Evolutionary conservation across 2,113 vertebrate species (phyloP).

Genomic region (Ictalurus punctatus): DNA sequence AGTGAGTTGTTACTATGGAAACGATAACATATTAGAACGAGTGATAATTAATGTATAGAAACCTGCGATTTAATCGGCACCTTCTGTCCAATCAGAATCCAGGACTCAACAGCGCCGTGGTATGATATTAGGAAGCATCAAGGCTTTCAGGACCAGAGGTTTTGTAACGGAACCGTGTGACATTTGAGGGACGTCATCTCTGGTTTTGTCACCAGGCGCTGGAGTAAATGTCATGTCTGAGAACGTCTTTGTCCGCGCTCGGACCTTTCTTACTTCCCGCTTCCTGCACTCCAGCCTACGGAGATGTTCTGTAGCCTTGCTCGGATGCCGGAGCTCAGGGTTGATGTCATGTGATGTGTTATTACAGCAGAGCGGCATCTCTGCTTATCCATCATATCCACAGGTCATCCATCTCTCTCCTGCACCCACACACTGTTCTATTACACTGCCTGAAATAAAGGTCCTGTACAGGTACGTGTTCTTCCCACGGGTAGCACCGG

Average conservation of each 20-base stretch:
- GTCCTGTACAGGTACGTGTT: background rate
- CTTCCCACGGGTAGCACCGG: background rate
- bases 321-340: background rate
- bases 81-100: conserved; percentile 10
- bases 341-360: conserved; percentile 11
- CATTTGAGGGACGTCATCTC: conserved; percentile 8
- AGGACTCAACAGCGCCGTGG: background rate
- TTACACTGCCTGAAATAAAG: conserved; percentile 14
- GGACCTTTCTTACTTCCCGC: background rate
- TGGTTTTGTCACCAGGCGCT: background rate
- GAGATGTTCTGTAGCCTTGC: background rate
- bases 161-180: background rate
- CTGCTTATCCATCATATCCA: conserved; percentile 9
- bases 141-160: background rate
- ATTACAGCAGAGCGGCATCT: background rate
- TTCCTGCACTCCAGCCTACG: background rate
- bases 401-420: background rate
- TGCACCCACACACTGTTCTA: background rate
- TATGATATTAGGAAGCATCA: background rate
- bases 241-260: background rate
- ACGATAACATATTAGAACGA: no score
- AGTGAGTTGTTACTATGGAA: background rate
- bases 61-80: background rate
- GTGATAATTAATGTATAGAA: background rate
- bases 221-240: conserved; percentile 18